Evolutionary conservation across 2,888 invertebrate genomes (phyloP).

Genomic region (Eupithecia exiguata): DNA sequence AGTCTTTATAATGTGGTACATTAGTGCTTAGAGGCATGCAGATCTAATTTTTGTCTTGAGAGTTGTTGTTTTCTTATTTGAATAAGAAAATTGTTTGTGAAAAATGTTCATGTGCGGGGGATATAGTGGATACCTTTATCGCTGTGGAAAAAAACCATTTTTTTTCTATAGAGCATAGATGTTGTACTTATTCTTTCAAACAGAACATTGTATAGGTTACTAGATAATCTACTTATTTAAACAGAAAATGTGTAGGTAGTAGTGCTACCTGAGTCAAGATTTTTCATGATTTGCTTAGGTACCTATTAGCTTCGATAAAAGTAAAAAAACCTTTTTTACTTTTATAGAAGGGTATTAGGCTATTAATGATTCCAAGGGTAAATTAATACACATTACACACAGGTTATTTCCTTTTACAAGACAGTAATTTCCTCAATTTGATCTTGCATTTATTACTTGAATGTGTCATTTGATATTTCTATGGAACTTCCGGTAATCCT

Average conservation of each 20-base stretch:
- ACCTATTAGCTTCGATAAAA: too few species aligned
- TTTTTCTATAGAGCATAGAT: too few species aligned
- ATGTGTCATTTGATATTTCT: constrained; percentile 1
- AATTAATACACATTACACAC: not conserved
- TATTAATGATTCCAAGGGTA: not conserved
- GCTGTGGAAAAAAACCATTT: too few species aligned
- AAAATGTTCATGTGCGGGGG: not conserved
- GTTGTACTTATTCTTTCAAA: too few species aligned
- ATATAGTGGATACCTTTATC: too few species aligned
- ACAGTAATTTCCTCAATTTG: constrained; percentile 4
- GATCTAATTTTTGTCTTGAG: not conserved
- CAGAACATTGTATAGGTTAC: too few species aligned
- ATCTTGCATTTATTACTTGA: not conserved
- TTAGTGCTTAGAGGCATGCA: not conserved
- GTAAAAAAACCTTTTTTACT: too few species aligned
- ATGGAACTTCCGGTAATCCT: not conserved
- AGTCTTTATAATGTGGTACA: not conserved
- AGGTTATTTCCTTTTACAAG: not conserved
- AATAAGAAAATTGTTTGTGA: not conserved
- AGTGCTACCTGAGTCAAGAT: not conserved
- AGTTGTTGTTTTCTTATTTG: not conserved
- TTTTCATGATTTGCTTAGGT: not conserved
- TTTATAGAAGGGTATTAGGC: not conserved
- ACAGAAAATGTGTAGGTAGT: too few species aligned
- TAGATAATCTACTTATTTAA: too few species aligned